A percentile compares a stretch with the other conserved stretches of the same genome.
phyloP scores from a whole-genome alignment of 2,113 vertebrate species.

The Mixornis gularis region DNA sequence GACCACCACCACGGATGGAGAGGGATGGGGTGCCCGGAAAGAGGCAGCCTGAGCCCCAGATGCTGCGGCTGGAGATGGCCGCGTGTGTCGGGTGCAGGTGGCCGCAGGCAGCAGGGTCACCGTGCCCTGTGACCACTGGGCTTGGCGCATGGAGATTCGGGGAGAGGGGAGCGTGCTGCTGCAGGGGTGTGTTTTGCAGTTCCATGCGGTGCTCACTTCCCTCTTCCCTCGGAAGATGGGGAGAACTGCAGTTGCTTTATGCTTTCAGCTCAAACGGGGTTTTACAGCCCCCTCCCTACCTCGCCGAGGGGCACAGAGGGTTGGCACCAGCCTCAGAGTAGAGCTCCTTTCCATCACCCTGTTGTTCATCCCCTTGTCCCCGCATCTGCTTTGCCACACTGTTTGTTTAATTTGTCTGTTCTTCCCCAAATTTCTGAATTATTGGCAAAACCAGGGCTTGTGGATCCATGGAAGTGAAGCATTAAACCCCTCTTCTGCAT shows the following conservation, averaged over 20 bases:
- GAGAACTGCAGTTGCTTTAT: not conserved
- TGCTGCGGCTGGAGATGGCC: not conserved
- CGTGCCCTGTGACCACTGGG: not conserved
- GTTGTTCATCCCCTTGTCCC: not conserved
- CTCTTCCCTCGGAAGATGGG: not conserved
- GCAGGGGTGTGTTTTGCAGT: not conserved
- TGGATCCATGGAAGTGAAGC: not conserved
- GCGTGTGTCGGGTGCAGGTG: not conserved
- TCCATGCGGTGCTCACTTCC: not conserved
- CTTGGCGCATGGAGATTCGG: not conserved
- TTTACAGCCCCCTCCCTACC: not conserved
- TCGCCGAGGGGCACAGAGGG: not conserved
- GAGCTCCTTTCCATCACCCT: not conserved
- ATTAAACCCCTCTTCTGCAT: not conserved
- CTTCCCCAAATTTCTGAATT: not conserved
- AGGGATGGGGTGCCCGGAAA: constrained; percentile 26
- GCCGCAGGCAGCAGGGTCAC: not conserved
- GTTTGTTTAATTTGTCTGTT: not conserved
- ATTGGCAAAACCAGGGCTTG: not conserved
- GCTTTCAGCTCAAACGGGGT: not conserved
- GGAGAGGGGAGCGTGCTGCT: not conserved
- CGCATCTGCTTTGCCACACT: not conserved
- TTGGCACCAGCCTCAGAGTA: not conserved
- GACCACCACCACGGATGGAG: not conserved
- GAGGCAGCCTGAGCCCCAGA: constrained; percentile 52